Evolutionary conservation across 2,888 invertebrate species (phyloP).

Genomic region (Osedax fenrisi): DNA sequence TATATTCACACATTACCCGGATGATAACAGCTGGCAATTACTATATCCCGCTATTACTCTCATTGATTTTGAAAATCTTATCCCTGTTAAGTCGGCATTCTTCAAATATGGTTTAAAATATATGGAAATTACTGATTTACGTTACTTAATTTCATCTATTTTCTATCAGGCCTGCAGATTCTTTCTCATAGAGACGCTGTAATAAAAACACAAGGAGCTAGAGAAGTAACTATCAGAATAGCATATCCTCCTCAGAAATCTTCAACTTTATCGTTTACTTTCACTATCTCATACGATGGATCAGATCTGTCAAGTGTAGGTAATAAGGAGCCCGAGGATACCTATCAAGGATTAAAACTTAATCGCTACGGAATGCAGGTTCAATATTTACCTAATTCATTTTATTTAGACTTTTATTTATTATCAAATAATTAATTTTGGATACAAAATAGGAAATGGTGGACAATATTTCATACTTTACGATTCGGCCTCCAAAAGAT

Average conservation of each 20-base stretch:
- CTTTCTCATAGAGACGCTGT: conserved; percentile 49
- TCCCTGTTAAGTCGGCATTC: conserved; percentile 51
- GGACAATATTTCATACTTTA: conserved; percentile 47
- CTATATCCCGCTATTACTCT: conserved; percentile 43
- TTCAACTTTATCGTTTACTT: conserved; percentile 46
- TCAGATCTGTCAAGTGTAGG: too few relatives aligned
- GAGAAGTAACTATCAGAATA: conserved; percentile 43
- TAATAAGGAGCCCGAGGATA: conserved; percentile 43
- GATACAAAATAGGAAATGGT: conserved; percentile 42
- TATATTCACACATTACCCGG: conserved; percentile 51
- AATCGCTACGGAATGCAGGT: conserved; percentile 46
- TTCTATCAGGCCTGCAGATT: conserved; percentile 47
- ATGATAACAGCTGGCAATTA: conserved; percentile 49
- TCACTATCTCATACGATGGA: conserved; percentile 47
- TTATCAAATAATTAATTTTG: too few relatives aligned
- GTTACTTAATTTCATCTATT: too few relatives aligned
- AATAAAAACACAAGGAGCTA: conserved; percentile 44
- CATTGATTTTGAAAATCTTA: conserved; percentile 50
- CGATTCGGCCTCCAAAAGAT: conserved; percentile 46
- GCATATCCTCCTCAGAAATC: conserved; percentile 44
- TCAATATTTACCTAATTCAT: not conserved
- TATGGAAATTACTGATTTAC: too few relatives aligned
- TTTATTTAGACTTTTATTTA: not conserved
- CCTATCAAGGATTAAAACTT: conserved; percentile 43
- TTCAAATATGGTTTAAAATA: conserved; percentile 43